Evolutionary conservation across 2,888 invertebrate species (phyloP), one percentile per base, ranked within the genome.

Genomic region (Philonicus albiceps): DNA sequence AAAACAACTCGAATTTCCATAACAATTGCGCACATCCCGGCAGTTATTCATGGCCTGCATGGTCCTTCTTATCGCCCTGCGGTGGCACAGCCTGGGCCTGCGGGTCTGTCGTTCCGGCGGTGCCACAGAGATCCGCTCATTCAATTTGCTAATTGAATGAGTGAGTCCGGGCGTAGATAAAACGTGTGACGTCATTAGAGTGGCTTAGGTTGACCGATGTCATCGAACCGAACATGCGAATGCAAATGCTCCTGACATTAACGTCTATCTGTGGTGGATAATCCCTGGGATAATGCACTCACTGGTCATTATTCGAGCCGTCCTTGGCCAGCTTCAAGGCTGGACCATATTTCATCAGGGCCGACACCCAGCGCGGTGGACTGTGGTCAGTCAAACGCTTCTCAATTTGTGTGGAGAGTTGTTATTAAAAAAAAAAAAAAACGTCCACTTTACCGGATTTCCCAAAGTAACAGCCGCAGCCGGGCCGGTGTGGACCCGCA

Each of bases 121-220:
- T 43, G 49, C 78, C 78, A 78, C 78, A 78, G 78, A 49, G 49
- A 49, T 78, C 53, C 78, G 11, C 78, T 78, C 78, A 78, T 78
- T 78, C 78, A 78, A 78, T 78, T 83, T 64, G 81, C 81, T 64
- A 83, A 83, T 83, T 83, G 81, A 83, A 83, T 83, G 64, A 83
- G 43, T 83, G 81, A 64, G 37, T 34, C 64, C 55, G 34, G 55
- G 16, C 64, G 53, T 83, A 43, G 34, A 64, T 83, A 83, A 83
- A 55, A 83, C 81, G 19, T 55, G 34, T 83, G 81, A 64, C 55
- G 64, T 83, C 81, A 83, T 64, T 83, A 83, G 64, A 87, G 87
- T 87, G 83, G 81, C 85, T 87, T 87, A 86, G 86, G 76, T 86
- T 87, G 87, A 83, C 86, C 86, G 74, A 43, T 78, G 78, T 78